These are phyloP conservation scores for Trichechus manatus DNA, from an alignment of 2,113 vertebrate species.

Conservation along the genomic window DNA sequence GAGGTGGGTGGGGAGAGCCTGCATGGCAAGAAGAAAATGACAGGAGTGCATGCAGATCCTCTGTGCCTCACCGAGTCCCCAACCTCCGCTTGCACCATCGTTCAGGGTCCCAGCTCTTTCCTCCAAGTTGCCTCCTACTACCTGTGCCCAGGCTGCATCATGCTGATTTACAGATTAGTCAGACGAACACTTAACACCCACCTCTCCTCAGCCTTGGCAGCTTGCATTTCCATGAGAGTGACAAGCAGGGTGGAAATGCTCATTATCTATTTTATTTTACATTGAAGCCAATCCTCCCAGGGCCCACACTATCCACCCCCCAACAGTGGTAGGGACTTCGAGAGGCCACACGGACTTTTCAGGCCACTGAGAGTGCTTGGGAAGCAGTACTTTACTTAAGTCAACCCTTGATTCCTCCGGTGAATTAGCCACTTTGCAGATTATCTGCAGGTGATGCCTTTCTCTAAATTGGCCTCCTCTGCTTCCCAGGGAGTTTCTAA, in stretches of 20 bases:
- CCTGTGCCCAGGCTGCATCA: slow-evolving; percentile 59
- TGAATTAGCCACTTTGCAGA: slow-evolving; percentile 48
- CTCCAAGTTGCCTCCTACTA: slow-evolving; percentile 59
- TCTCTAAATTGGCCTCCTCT: slow-evolving; percentile 1
- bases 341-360: slow-evolving; percentile 32
- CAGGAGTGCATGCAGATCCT: neutral
- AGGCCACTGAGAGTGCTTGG: neutral
- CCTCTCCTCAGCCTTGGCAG: slow-evolving; percentile 72
- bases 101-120: slow-evolving; percentile 21
- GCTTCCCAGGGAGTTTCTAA: neutral
- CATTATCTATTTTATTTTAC: slow-evolving; percentile 75
- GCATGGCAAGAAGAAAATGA: neutral
- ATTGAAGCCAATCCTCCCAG: slow-evolving; percentile 51
- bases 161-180: slow-evolving; percentile 76
- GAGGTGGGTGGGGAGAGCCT: neutral
- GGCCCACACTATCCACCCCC: neutral
- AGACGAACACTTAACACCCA: slow-evolving; percentile 76
- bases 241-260: slow-evolving; percentile 70
- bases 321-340: neutral
- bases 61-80: neutral
- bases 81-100: neutral
- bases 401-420: neutral
- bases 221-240: slow-evolving; percentile 71
- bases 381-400: slow-evolving; percentile 41
- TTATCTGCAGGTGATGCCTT: slow-evolving; percentile 43